phyloP scores from a whole-genome alignment of 2,888 invertebrate genomes.

The Phytoseiulus persimilis region DNA sequence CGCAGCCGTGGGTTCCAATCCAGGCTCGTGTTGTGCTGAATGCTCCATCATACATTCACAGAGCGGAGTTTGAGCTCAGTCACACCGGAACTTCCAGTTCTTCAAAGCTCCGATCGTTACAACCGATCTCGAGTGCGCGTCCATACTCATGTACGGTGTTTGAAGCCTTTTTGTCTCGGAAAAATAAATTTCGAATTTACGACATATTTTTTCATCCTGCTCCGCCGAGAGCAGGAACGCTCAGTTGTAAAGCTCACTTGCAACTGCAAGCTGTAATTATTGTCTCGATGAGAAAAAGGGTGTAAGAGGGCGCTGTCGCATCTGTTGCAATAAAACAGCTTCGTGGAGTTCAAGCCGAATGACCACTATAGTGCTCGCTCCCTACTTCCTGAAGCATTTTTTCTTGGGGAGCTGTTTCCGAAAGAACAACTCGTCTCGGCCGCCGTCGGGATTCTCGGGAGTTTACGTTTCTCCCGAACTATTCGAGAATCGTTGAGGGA shows the following conservation, averaged over 20 bases:
- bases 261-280: not conserved
- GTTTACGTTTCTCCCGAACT: too few relatives aligned
- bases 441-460: too few relatives aligned
- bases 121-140: not conserved
- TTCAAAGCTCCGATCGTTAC: not conserved
- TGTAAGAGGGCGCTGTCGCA: not conserved
- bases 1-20: not conserved
- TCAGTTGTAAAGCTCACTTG: not conserved
- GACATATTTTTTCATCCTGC: not conserved
- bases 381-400: not conserved
- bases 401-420: too few relatives aligned
- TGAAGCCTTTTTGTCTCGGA: not conserved
- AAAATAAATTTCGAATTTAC: constrained; percentile 5
- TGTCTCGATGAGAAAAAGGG: not conserved
- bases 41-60: too few relatives aligned
- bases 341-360: not conserved
- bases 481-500: too few relatives aligned
- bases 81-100: not conserved
- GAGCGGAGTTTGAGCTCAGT: not conserved
- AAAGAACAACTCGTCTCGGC: too few relatives aligned
- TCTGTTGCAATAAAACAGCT: not conserved
- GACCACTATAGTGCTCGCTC: not conserved
- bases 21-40: too few relatives aligned
- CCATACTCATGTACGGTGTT: not conserved
- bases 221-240: not conserved